Base-by-base conservation (phyloP, 2,113 vertebrate species). In the Catagonus wagneri region DNA sequence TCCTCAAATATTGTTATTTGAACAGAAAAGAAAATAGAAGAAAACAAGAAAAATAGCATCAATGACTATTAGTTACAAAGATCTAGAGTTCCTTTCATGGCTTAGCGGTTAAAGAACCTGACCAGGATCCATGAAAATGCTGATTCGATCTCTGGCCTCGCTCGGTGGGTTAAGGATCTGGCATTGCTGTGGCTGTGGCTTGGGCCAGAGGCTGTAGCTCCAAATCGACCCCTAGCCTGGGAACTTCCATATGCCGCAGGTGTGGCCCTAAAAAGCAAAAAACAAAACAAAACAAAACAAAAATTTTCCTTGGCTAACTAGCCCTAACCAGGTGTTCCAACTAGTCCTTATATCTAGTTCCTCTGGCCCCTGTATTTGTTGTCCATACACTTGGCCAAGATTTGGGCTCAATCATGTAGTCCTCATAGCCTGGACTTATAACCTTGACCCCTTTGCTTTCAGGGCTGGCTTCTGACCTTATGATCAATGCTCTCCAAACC, bases 401-500 rank as follows among this genome's bases (percentile, higher is more conserved):
- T 54, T 6, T 0, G 34, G 23, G 23, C 22, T 76, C 44, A 36
- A 17, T 50, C 44, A 34, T 63, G 14, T 11, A 27, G 1, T 19
- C 27, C 19, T 63, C 12, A 16, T 7, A 19, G 12, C 16, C 16
- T 11, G 12, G 8, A 74, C 39, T 69, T 76, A 13, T 54, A 32
- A 56, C 3, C 2, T 4, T 79, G 7, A 1, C 13, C 2, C 22
- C 15, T 39, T 34, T 10, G 25, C 34, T 15, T 80, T 94, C 36
- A 22, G 39, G 7, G 13, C 0, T 17, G 32, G 15, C 9, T 76
- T 75, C 75, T 60, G 34, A 76, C 16, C 15, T 39, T 10, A 15
- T 29, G 39, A 19, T 11, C 39, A 4, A 14, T 11, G 10, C 0
- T 60, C 8, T 3, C 11, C 7, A 0, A 0, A 20, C 2, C n/a